Evolutionary conservation across 2,797 vertebrate species (phyloP).

Genomic region (Gymnoscopelus braueri): DNA sequence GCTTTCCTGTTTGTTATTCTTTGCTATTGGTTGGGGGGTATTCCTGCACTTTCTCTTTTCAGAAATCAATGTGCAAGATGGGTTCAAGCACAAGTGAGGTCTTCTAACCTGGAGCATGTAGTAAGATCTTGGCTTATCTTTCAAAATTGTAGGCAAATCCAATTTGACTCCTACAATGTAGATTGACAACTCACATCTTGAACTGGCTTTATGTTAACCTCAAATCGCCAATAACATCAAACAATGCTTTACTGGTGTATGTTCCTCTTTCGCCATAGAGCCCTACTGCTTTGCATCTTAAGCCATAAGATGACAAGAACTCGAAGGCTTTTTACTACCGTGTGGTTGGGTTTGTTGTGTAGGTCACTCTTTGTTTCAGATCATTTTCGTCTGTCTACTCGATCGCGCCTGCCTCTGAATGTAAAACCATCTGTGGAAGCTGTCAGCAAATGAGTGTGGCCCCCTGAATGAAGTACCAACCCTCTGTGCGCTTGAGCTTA

Average conservation of each 20-base stretch:
- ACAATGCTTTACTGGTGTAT: slow-evolving; percentile 75
- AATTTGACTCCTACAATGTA: slow-evolving; percentile 57
- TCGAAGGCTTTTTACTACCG: slow-evolving; percentile 70
- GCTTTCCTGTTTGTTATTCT: slow-evolving; percentile 43
- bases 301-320: slow-evolving; percentile 74
- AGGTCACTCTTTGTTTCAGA: slow-evolving; percentile 88
- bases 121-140: slow-evolving; percentile 75
- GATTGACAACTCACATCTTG: slow-evolving; percentile 69
- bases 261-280: slow-evolving; percentile 71
- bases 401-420: slow-evolving; percentile 85
- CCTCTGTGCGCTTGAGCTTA: slow-evolving; percentile 82
- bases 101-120: slow-evolving; percentile 73
- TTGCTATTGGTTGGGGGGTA: slow-evolving; percentile 68
- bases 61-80: slow-evolving; percentile 74
- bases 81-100: slow-evolving; percentile 69
- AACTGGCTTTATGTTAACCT: slow-evolving; percentile 79
- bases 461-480: slow-evolving; percentile 81
- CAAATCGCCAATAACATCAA: slow-evolving; percentile 65
- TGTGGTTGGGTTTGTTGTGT: slow-evolving; percentile 83
- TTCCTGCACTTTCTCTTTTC: slow-evolving; percentile 78
- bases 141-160: slow-evolving; percentile 35
- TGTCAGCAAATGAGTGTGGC: slow-evolving; percentile 80
- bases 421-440: slow-evolving; percentile 84
- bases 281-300: slow-evolving; percentile 78
- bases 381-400: slow-evolving; percentile 81